These are phyloP conservation scores for Poeciliopsis occidentalis DNA, from an alignment of 2,113 vertebrate genomes.

Conservation along the genomic window DNA sequence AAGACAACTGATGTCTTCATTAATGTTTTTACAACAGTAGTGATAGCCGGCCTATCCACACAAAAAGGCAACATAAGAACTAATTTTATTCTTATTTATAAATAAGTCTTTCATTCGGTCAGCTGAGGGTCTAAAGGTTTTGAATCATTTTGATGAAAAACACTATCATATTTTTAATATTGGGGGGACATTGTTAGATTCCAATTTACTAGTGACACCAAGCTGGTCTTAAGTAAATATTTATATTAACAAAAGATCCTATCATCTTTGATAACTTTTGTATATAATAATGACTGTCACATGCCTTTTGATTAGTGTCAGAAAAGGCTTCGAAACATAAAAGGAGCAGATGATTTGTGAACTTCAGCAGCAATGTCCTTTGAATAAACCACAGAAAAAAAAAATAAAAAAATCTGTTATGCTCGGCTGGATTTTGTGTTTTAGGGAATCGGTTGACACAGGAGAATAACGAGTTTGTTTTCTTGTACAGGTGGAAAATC, in stretches of 20 bases:
- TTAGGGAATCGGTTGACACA: slow-evolving; percentile 31
- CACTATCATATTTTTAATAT: background rate
- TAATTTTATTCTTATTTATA: background rate
- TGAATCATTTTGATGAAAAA: background rate
- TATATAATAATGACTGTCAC: background rate
- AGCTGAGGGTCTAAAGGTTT: background rate
- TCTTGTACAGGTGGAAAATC: slow-evolving; percentile 22
- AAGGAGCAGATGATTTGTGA: slow-evolving; percentile 47
- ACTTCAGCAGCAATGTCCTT: slow-evolving; percentile 38
- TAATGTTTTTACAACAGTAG: too few relatives aligned
- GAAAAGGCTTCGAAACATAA: background rate
- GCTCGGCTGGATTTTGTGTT: slow-evolving; percentile 43
- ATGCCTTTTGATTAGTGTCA: background rate
- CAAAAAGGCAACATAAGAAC: background rate
- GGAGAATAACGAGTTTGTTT: slow-evolving; percentile 49
- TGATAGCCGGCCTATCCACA: background rate
- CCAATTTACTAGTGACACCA: background rate
- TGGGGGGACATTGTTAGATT: background rate
- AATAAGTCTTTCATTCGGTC: background rate
- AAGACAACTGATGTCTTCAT: too few relatives aligned
- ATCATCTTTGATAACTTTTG: background rate
- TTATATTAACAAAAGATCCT: background rate
- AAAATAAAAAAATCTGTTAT: slow-evolving; percentile 46
- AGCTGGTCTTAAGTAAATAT: background rate
- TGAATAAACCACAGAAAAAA: slow-evolving; percentile 20